A percentile compares a stretch with the other conserved stretches of the same genome.
Evolutionary conservation across 2,113 vertebrate species (phyloP).

Genomic region (Phyllostomus discolor): DNA sequence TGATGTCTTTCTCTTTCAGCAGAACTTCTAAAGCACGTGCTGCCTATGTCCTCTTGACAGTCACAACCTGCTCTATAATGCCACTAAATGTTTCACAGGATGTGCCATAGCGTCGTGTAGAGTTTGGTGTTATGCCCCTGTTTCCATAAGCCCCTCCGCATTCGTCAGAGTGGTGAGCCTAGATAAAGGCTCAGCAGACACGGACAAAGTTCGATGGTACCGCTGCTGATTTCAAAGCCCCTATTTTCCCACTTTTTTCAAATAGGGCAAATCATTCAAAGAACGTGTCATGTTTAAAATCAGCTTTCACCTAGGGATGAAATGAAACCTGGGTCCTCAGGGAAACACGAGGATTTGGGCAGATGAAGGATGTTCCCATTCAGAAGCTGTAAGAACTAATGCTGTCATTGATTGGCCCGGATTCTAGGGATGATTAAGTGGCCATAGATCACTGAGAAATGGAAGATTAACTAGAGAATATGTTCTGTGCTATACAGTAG

Average conservation of each 20-base stretch:
- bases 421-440: not conserved
- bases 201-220: not conserved
- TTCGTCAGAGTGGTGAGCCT: not conserved
- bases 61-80: not conserved
- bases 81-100: not conserved
- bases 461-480: conserved; percentile 39
- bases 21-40: not conserved
- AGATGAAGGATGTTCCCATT: not conserved
- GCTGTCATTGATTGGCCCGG: conserved; percentile 11
- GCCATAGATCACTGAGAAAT: not conserved
- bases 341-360: not conserved
- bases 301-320: not conserved
- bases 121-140: not conserved
- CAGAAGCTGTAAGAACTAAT: not conserved
- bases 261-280: not conserved
- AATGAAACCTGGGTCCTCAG: not conserved
- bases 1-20: not conserved
- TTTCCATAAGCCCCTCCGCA: not conserved
- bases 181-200: not conserved
- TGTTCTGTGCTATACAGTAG: conserved; percentile 15
- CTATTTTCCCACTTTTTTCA: not conserved
- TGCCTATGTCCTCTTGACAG: not conserved
- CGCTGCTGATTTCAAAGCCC: not conserved
- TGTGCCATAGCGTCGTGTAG: not conserved
- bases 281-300: conserved; percentile 29